Base-by-base conservation (phyloP, 2,113 vertebrate species). In the Cyrtonyx montezumae region DNA sequence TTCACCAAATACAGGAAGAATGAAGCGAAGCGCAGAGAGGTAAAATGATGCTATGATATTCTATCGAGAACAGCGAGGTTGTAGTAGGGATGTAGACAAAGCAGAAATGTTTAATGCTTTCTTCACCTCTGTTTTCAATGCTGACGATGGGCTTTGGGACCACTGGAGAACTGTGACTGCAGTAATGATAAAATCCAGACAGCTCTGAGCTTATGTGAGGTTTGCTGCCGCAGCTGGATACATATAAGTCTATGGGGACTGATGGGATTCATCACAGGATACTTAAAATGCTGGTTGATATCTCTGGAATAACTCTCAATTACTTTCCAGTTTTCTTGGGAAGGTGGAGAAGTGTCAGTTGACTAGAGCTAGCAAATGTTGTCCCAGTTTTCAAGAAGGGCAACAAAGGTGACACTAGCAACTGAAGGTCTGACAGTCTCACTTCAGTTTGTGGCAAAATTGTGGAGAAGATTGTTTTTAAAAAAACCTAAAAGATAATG, bases 1-100 rank as follows among this genome's bases (percentile, higher is more conserved):
- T 99, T 99, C 98, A 99, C 99, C 94, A 99, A 99, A 71, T 99
- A 99, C 96, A 97, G 98, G 79, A 99, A 99, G 97, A 99, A 99
- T 3, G 99, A 99, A 96, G 99, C 99, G 78, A 99, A 99, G 88
- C 98, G 99, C 92, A 96, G 99, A 96, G 99, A 99, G 98, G 99
- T 99, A 91, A 32, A 86, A 56, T 6, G 62, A 26, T 45, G 4
- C 23, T 0, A 10, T 2, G 2, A 3, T 6, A 14, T 4, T 43
- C 20, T n/a, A n/a, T n/a, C 18, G 20, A 8, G 55, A 58, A 21
- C 3, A 4, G 16, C 32, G 53, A 32, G 28, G 19, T 7, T n/a
- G 55, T 58, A 58, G 28, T 58, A n/a, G 55, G 32, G 55, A 19
- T 12, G 18, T 32, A 58, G 32, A 12, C 53, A 20, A 7, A 58